Base-by-base conservation (phyloP, 2,797 vertebrate species). In the Phrynocephalus forsythii region DNA sequence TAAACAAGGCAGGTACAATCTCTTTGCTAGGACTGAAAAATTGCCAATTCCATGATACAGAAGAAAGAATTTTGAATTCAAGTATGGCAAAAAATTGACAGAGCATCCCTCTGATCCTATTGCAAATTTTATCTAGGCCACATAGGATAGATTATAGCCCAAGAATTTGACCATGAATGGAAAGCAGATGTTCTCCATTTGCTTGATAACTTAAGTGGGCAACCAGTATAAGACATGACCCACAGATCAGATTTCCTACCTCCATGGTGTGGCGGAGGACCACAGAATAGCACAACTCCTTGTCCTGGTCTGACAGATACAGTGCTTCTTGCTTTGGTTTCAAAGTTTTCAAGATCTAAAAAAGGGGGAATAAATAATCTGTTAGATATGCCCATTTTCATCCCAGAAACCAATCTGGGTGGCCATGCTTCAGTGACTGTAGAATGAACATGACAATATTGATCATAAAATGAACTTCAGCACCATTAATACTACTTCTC, bases 301-400 rank as follows among this genome's bases (percentile, higher is more conserved):
- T 97, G 96, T 30, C 96, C 96, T 94, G 96, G 95, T 87, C 96
- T 93, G 87, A 97, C 96, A 0, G 95, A 97, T 73, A 97, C 95
- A 0, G 93, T 88, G 63, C 94, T 97, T 71, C 96, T 94, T 1
- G 91, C 0, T 82, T 95, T 96, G 0, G 3, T 84, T 92, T 96
- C 94, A 69, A 97, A 96, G 13, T 94, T 94, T 67, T 97, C 95
- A 72, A 97, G 94, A 91, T 96, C 96, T 97, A 94, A 79, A 79
- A 80, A 88, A 90, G 79, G 87, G 84, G 38, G 91, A 68, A 50
- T 94, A 91, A 90, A 88, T 81, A 3, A 0, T 13, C 3, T 80
- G 60, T 22, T 18, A 52, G 24, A 1, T 15, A 67, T 28, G 30
- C 79, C 48, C 10, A 28, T 5, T 84, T 67, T 75, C 26, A 0